phyloP scores from a whole-genome alignment of 2,113 vertebrate genomes.

The Eurypyga helias region DNA sequence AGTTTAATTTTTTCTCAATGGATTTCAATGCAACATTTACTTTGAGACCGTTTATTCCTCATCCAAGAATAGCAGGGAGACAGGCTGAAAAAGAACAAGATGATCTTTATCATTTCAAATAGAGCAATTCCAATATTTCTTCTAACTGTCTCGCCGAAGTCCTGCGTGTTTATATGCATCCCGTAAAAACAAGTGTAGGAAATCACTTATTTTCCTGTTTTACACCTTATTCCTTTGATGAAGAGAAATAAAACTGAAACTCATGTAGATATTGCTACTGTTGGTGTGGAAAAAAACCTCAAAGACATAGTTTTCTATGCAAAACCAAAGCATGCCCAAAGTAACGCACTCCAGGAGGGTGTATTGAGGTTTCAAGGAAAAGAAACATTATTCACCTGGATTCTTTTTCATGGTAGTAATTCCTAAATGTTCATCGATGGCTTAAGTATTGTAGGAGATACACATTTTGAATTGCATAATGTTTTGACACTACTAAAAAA shows the following conservation, averaged over 20 bases:
- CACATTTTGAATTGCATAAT: neutral
- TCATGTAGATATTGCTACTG: neutral
- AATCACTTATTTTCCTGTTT: neutral
- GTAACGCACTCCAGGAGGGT: neutral
- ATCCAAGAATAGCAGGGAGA: constrained; percentile 60
- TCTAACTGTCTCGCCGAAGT: neutral
- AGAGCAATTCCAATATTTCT: neutral
- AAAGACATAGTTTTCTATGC: neutral
- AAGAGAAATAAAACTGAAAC: neutral
- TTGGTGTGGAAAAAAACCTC: neutral
- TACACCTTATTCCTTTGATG: neutral
- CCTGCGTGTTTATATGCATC: neutral
- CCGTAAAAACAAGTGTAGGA: neutral
- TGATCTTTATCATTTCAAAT: constrained; percentile 46
- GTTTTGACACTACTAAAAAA: neutral
- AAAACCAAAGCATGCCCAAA: neutral
- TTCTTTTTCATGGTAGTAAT: neutral
- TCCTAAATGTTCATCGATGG: neutral
- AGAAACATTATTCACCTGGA: neutral
- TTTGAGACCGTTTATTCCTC: constrained; percentile 12
- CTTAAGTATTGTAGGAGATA: neutral
- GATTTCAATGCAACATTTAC: constrained; percentile 56
- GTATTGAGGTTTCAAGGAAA: neutral
- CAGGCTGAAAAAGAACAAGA: neutral
- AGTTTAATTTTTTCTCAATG: constrained; percentile 46